phyloP scores from a whole-genome alignment of 2,888 invertebrate genomes.

The Malthinus flaveolus region DNA sequence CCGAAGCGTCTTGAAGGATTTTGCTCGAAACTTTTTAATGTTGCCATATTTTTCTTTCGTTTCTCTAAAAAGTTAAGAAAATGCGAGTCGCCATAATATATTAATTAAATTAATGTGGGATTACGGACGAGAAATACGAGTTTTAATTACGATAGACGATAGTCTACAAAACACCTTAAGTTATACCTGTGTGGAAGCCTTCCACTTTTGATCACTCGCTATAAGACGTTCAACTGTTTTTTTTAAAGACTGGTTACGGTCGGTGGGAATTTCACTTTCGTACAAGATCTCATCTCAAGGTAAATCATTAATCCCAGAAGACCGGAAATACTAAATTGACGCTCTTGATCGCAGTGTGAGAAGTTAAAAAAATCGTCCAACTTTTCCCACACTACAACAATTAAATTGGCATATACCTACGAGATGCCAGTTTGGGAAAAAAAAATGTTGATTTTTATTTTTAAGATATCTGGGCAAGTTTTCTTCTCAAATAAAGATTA shows the following conservation, averaged over 20 bases:
- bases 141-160: too few species aligned
- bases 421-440: background rate
- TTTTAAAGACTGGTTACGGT: background rate
- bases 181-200: too few species aligned
- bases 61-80: too few species aligned
- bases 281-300: constrained; percentile 16
- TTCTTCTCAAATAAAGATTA: constrained; percentile 39
- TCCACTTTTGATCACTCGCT: too few species aligned
- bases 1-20: too few species aligned
- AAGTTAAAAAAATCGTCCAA: constrained; percentile 18
- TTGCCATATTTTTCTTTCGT: too few species aligned
- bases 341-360: constrained; percentile 16
- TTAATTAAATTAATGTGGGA: too few species aligned
- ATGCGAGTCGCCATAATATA: too few species aligned
- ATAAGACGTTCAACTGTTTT: too few species aligned
- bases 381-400: constrained; percentile 19
- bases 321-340: constrained; percentile 26
- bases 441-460: background rate
- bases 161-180: too few species aligned
- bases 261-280: constrained; percentile 16
- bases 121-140: too few species aligned
- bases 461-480: background rate
- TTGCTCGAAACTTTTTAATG: too few species aligned
- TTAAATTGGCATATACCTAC: background rate
- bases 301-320: constrained; percentile 17